Evolutionary conservation across 2,113 vertebrate species (phyloP).

Genomic region (Limanda limanda): DNA sequence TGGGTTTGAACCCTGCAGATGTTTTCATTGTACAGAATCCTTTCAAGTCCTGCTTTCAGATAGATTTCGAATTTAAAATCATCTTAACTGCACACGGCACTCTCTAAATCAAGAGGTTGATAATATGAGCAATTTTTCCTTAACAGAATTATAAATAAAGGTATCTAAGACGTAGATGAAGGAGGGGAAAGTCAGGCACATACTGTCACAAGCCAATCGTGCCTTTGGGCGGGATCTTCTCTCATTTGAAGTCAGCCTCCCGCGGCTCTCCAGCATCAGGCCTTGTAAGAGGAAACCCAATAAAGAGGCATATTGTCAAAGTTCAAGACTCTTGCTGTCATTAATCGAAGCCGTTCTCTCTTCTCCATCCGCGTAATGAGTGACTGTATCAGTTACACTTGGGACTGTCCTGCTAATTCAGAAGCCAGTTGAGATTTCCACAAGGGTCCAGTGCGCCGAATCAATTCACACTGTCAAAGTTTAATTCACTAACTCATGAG

Average conservation of each 20-base stretch:
- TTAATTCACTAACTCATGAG: constrained; percentile 6
- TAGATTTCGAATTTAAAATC: constrained; percentile 6
- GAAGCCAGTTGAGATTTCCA: constrained; percentile 25
- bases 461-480: constrained; percentile 9
- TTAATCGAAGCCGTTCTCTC: constrained; percentile 43
- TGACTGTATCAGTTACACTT: constrained; percentile 33
- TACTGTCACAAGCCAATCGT: constrained; percentile 43
- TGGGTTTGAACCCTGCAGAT: background rate
- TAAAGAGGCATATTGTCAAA: constrained; percentile 63
- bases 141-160: background rate
- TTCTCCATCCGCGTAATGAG: constrained; percentile 33
- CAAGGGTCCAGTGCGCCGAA: constrained; percentile 1
- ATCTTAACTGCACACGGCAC: background rate
- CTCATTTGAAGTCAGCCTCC: constrained; percentile 63
- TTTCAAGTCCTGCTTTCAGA: background rate
- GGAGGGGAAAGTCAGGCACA: constrained; percentile 40
- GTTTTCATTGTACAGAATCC: constrained; percentile 10
- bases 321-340: constrained; percentile 53
- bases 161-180: constrained; percentile 33
- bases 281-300: constrained; percentile 59
- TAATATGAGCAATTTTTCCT: background rate
- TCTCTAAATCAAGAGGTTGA: constrained; percentile 13
- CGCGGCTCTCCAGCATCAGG: constrained; percentile 47
- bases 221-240: constrained; percentile 57
- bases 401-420: constrained; percentile 23